Evolutionary conservation across 2,888 invertebrate species (phyloP), one percentile per base, ranked within the genome.

Genomic region (Eledona agricola): DNA sequence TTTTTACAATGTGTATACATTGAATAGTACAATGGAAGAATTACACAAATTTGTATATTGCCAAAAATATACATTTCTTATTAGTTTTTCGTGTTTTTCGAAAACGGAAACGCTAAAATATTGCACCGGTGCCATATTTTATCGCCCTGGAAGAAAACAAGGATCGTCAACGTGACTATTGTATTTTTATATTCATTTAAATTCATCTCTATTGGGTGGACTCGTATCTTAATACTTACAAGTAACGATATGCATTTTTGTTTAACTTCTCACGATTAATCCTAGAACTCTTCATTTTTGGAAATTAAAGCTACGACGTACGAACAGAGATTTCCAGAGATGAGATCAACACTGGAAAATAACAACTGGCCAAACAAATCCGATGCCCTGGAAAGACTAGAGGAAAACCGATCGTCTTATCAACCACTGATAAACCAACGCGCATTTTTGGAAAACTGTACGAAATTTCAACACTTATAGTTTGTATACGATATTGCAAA

Each of bases 1-100:
- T 69, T 70, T 72, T 74, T 75, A 73, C 73, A 72, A 72, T 74
- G 72, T 69, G 62, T 64, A 63, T 71, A 74, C 72, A 72, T 70
- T 72, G 71, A 72, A 63, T 45, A 45, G 25, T 71, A 71, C 66
- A 68, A 64, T 73, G 72, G 72, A 72, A 72, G 72, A 72, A 72
- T 66, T 69, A 70, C 67, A 69, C 60, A 64, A 62, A 64, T 62
- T 66, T 66, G 63, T 67, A 65, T 67, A 66, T 70, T 69, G 69
- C 68, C 67, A 70, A 72, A 65, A 73, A 72, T 70, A 72, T 71
- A 72, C 67, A 63, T 37, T 54, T 49, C 45, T 22, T 34, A 57
- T 54, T 57, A 58, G 28, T 57, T 45, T 19, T 31, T 19, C 25
- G 23, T 42, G 26, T 15, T 22, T 19, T 56, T 55, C 59, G n/a